Evolutionary conservation across 2,113 vertebrate genomes (phyloP), one percentile per base, ranked within the genome.

Genomic region (Uropsilus gracilis): DNA sequence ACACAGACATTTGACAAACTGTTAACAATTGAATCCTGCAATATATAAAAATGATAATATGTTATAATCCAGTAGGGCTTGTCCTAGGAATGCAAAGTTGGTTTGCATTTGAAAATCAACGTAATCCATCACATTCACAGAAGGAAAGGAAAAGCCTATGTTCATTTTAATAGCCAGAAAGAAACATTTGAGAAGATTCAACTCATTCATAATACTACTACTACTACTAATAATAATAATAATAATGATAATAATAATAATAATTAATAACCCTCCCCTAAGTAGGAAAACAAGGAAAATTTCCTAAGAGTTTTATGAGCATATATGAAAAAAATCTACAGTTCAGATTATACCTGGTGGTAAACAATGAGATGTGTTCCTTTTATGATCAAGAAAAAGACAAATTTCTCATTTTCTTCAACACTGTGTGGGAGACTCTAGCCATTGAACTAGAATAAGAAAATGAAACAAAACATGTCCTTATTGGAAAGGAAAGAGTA

Each of bases 21-120:
- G 16, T 64, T 71, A 59, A 16, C 57, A 71, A 24, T 17, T 30
- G 26, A 78, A 32, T 30, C 18, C 26, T 68, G 16, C 3, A 26
- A 71, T 55, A 57, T 18, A 20, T 84, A 77, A 76, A 44, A 66
- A 78, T 32, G 16, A 39, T 84, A 22, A 26, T 83, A 53, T 32
- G 76, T 26, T 42, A 48, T 14, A 16, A 37, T n/a, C n/a, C 39
- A 53, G 17, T 32, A 63, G 7, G 32, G 4, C 3, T 81, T 69
- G 50, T 68, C 50, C 48, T 2, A 42, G 53, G 61, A 89, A 86
- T 86, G 44, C 75, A 90, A 96, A 46, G 53, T 77, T 94, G 66
- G 84, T 32, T 89, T 91, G 55, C 28, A 46, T 44, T 32, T 57
- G n/a, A 71, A 82, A 76, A 63, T 69, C n/a, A 71, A 0, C 20